These are phyloP conservation scores for Paramacrobiotus metropolitanus DNA, from an alignment of 1,140 invertebrate genomes.

Conservation along the genomic window DNA sequence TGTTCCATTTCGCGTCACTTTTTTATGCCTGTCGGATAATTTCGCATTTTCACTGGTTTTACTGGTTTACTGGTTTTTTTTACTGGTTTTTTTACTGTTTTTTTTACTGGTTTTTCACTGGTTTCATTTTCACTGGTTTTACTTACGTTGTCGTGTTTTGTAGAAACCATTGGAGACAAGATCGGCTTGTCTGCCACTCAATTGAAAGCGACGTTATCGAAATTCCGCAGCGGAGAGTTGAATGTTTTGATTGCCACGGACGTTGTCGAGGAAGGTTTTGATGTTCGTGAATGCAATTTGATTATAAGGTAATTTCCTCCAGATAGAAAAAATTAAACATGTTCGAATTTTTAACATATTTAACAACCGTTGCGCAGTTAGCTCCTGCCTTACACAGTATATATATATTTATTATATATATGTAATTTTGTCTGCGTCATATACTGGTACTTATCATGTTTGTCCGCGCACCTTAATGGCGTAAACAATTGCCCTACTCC, in stretches of 20 bases:
- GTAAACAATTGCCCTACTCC: not conserved
- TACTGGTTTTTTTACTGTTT: not conserved
- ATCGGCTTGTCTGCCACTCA: not conserved
- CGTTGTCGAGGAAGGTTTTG: conserved; percentile 61
- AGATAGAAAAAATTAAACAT: no score
- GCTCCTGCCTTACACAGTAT: no score
- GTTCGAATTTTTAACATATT: no score
- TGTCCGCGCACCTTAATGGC: not conserved
- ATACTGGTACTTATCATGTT: not conserved
- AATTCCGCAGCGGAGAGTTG: conserved; percentile 75
- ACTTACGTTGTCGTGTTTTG: no score
- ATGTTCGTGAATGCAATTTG: conserved; percentile 53
- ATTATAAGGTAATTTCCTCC: conserved; percentile 43
- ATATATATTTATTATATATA: not conserved
- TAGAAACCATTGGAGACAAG: not conserved
- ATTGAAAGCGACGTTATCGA: conserved; percentile 24
- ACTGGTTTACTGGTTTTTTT: not conserved
- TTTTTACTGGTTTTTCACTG: no score
- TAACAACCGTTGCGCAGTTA: no score
- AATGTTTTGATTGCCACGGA: conserved; percentile 70
- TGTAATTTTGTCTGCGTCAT: not conserved
- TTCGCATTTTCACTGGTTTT: no score
- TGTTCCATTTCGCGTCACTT: no score
- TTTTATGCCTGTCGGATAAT: no score
- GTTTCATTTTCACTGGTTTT: not conserved